Evolutionary conservation across 2,113 vertebrate genomes (phyloP).

Genomic region (Odobenus rosmarus): DNA sequence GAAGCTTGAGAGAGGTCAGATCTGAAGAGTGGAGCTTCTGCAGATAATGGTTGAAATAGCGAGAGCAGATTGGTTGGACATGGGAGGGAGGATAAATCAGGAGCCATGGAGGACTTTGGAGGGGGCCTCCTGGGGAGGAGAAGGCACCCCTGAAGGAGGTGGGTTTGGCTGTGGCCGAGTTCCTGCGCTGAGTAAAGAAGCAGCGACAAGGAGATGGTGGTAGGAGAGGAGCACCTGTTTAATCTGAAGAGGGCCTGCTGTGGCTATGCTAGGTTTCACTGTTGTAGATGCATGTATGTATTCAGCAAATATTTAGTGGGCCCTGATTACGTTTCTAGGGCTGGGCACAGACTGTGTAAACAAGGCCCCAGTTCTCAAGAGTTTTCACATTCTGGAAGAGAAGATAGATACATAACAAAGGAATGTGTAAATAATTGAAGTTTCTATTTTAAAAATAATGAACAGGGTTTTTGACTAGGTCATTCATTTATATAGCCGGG

Average conservation of each 20-base stretch:
- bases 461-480: not conserved
- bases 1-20: not conserved
- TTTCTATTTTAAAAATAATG: not conserved
- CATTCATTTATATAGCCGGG: not conserved
- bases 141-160: not conserved
- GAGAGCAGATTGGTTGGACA: not conserved
- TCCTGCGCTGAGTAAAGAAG: not conserved
- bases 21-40: not conserved
- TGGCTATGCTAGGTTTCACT: not conserved
- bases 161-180: not conserved
- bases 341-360: not conserved
- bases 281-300: not conserved
- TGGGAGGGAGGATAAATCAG: not conserved
- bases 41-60: not conserved
- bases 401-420: not conserved
- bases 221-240: not conserved
- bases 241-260: not conserved
- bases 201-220: not conserved
- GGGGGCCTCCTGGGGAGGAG: not conserved
- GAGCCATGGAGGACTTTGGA: not conserved
- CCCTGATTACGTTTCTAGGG: not conserved
- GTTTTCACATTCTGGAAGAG: not conserved
- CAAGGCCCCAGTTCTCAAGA: not conserved
- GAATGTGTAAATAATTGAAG: not conserved
- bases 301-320: not conserved